Evolutionary conservation across 2,888 invertebrate species (phyloP).

Genomic region (Tolmerus cingulatus): DNA sequence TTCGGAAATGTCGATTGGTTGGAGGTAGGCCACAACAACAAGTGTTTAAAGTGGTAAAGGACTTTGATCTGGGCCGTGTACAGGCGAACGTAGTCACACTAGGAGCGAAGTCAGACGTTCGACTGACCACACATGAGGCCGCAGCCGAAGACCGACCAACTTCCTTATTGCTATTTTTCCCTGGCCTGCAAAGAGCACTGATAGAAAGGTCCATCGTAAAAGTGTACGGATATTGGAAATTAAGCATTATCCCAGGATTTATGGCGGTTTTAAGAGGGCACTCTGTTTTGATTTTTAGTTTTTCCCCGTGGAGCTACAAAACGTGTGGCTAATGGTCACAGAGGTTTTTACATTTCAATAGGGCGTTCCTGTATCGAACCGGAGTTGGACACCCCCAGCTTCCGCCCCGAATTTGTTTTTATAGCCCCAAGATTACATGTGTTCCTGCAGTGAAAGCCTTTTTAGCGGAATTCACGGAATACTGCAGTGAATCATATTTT

Average conservation of each 20-base stretch:
- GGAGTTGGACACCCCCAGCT: neutral
- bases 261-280: slow-evolving; percentile 19
- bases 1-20: neutral
- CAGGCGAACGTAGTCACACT: neutral
- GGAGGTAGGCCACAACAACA: neutral
- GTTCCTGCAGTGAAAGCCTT: slow-evolving; percentile 12
- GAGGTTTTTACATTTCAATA: slow-evolving; percentile 25
- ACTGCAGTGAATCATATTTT: slow-evolving; percentile 11
- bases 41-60: neutral
- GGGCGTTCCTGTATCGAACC: neutral
- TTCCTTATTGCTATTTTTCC: neutral
- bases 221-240: neutral
- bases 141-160: neutral
- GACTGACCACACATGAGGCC: neutral
- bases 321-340: slow-evolving; percentile 16
- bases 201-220: neutral
- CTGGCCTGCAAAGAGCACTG: neutral
- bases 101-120: neutral
- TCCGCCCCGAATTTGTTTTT: neutral
- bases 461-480: neutral
- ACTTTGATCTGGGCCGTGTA: neutral
- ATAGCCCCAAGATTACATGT: slow-evolving; percentile 23
- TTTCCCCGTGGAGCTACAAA: slow-evolving; percentile 13
- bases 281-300: slow-evolving; percentile 32
- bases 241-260: slow-evolving; percentile 7